Evolutionary conservation across 2,888 invertebrate species (phyloP).

Genomic region (Orthonychiurus folsomi): DNA sequence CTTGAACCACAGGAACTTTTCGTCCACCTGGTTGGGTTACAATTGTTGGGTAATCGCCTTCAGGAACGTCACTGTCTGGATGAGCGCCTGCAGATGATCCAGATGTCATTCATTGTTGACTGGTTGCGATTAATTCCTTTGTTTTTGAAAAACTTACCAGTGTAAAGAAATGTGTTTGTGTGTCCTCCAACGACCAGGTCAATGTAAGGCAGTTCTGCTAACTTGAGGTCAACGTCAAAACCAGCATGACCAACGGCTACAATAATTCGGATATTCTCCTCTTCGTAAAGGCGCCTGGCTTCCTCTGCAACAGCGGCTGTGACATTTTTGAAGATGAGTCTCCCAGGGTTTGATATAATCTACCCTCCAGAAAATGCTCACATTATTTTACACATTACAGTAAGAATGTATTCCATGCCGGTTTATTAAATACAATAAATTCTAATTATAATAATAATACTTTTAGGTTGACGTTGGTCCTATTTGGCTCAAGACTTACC

Average conservation of each 20-base stretch:
- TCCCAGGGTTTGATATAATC: slow-evolving; percentile 44
- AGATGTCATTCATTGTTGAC: neutral
- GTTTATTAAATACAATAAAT: too few relatives aligned
- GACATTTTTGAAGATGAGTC: slow-evolving; percentile 62
- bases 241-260: slow-evolving; percentile 88
- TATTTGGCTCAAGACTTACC: slow-evolving; percentile 4
- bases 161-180: slow-evolving; percentile 80
- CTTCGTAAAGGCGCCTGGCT: slow-evolving; percentile 53
- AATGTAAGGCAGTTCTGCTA: slow-evolving; percentile 70
- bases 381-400: too few relatives aligned
- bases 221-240: slow-evolving; percentile 62
- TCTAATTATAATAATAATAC: too few relatives aligned
- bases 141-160: slow-evolving; percentile 41
- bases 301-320: slow-evolving; percentile 59
- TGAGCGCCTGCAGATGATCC: slow-evolving; percentile 45
- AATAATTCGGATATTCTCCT: slow-evolving; percentile 62
- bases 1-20: slow-evolving; percentile 62
- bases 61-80: slow-evolving; percentile 60
- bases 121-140: neutral
- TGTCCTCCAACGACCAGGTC: slow-evolving; percentile 87
- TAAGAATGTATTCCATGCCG: too few relatives aligned
- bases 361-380: slow-evolving; percentile 9
- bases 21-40: slow-evolving; percentile 60
- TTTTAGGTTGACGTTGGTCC: too few relatives aligned
- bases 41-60: slow-evolving; percentile 68